phyloP scores from a whole-genome alignment of 1,140 invertebrate genomes.

The Hylaeus volcanicus region DNA sequence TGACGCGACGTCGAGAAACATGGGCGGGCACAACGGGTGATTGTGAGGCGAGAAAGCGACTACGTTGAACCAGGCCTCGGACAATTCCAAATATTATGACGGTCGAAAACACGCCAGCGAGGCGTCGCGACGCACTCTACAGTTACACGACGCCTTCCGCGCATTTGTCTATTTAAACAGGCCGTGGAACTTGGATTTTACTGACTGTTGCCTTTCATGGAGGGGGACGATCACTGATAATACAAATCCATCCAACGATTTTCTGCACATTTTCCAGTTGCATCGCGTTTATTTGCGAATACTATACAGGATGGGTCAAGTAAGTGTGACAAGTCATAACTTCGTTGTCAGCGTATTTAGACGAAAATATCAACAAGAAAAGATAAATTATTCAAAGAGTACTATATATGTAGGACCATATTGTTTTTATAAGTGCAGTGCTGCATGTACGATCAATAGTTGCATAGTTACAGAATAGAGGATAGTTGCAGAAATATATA shows the following conservation, averaged over 20 bases:
- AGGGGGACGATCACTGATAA: background rate
- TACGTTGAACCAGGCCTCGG: slow-evolving; percentile 36
- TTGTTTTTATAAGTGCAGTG: no score
- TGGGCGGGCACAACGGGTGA: slow-evolving; percentile 30
- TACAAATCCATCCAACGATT: background rate
- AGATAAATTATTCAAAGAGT: no score
- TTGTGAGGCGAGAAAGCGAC: slow-evolving; percentile 22
- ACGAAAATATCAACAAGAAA: no score
- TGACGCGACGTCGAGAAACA: slow-evolving; percentile 17
- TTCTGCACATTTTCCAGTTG: background rate
- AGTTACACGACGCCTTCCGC: slow-evolving; percentile 34
- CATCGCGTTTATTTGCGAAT: background rate
- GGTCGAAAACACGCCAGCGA: slow-evolving; percentile 19
- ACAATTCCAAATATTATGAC: slow-evolving; percentile 50
- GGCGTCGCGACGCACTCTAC: slow-evolving; percentile 40
- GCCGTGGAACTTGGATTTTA: slow-evolving; percentile 8
- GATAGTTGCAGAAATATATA: no score
- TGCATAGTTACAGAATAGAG: no score
- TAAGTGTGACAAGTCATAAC: no score
- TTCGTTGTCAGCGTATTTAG: no score
- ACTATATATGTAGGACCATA: no score
- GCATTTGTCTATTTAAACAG: slow-evolving; percentile 43
- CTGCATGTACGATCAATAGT: no score
- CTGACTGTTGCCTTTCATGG: background rate
- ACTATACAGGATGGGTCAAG: no score